These are phyloP conservation scores for Nerophis ophidion DNA, from an alignment of 2,113 vertebrate genomes.

Conservation along the genomic window DNA sequence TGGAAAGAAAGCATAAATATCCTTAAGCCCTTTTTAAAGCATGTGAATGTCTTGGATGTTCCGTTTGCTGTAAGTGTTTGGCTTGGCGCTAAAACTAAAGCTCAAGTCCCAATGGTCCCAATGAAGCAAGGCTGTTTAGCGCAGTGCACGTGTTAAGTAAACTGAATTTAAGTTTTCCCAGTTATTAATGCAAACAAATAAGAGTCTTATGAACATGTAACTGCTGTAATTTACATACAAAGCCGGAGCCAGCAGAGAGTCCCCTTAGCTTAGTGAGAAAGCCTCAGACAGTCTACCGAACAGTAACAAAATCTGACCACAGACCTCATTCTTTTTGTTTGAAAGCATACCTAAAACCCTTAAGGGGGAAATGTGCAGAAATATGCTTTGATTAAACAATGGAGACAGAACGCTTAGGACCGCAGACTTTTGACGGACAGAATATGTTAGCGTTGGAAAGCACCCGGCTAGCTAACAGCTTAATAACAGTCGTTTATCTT, in stretches of 20 bases:
- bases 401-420: not conserved
- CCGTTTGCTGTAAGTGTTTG: slow-evolving; percentile 52
- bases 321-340: not conserved
- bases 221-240: not conserved
- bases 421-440: not conserved
- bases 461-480: not conserved
- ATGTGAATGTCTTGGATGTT: slow-evolving; percentile 51
- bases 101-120: slow-evolving; percentile 34
- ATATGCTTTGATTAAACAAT: too few relatives aligned
- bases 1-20: slow-evolving; percentile 27
- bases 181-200: slow-evolving; percentile 56
- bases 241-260: not conserved
- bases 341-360: not conserved
- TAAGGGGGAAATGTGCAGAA: too few relatives aligned
- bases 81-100: slow-evolving; percentile 45
- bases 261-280: slow-evolving; percentile 1
- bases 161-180: slow-evolving; percentile 50
- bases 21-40: slow-evolving; percentile 28
- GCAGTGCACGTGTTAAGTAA: slow-evolving; percentile 56
- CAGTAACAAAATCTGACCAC: not conserved
- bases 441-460: not conserved
- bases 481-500: too few relatives aligned
- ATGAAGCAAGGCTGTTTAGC: slow-evolving; percentile 57
- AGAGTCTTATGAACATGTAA: not conserved
- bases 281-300: not conserved